Conservation (phyloP, 2,888 invertebrate genomes). For the Aspidapion aeneum region DNA sequence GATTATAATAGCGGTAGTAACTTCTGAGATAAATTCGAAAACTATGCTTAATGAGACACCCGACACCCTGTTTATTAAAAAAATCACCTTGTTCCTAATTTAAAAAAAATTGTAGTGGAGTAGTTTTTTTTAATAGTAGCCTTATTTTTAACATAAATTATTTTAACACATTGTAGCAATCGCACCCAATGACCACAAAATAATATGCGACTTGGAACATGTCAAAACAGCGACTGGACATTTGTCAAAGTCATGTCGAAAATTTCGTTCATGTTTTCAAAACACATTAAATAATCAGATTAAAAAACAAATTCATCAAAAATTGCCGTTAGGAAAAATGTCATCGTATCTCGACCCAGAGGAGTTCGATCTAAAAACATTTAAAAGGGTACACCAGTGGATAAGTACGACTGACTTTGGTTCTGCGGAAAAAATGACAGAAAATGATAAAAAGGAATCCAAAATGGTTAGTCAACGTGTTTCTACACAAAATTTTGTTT, state of each 20-base stretch:
- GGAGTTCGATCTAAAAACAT: constrained; percentile 26
- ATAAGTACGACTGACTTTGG: constrained; percentile 42
- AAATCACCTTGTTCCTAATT: no score
- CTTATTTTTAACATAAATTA: no score
- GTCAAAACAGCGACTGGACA: neutral
- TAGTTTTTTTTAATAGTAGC: no score
- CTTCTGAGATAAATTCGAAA: no score
- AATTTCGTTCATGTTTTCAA: neutral
- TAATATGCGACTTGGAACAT: neutral
- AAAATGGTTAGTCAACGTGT: constrained; percentile 33
- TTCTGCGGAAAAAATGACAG: constrained; percentile 23
- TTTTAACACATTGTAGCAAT: neutral
- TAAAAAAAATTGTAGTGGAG: no score
- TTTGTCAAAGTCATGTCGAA: neutral
- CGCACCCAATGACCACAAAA: neutral
- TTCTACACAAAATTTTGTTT: no score
- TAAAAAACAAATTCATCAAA: neutral
- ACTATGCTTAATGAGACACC: no score
- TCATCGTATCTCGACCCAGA: neutral
- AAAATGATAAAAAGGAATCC: constrained; percentile 24
- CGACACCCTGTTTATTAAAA: no score
- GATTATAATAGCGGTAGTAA: no score
- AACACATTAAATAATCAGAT: neutral
- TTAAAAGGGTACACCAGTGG: constrained; percentile 41
- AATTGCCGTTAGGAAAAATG: neutral